Percentiles rank a stretch among this genome's conserved stretches.
These are phyloP conservation scores for Myiotriccus ornatus DNA, from an alignment of 2,797 vertebrate genomes.

Conservation along the genomic window DNA sequence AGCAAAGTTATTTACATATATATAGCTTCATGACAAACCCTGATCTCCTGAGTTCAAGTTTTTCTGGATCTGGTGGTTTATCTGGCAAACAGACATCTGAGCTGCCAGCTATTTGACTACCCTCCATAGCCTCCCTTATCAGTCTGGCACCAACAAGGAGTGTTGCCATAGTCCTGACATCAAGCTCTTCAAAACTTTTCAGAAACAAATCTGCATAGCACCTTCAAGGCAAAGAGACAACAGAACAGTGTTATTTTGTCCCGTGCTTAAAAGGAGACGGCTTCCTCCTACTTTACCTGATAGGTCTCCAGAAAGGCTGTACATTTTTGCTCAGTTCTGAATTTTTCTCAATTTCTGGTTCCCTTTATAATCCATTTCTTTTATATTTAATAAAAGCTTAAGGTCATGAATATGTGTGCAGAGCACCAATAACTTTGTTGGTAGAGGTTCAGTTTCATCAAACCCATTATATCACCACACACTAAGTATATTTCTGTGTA, in stretches of 20 bases:
- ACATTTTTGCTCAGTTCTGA: neutral
- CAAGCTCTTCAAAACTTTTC: neutral
- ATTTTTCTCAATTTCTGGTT: neutral
- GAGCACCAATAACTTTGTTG: neutral
- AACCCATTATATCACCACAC: neutral
- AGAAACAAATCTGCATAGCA: neutral
- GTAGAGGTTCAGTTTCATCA: neutral
- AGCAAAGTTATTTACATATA: neutral
- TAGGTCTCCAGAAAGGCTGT: fast-evolving
- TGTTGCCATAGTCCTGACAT: neutral
- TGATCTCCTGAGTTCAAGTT: neutral
- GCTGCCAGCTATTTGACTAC: neutral
- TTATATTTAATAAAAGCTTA: neutral
- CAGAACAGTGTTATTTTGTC: neutral
- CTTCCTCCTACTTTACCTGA: neutral
- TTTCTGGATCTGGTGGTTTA: neutral
- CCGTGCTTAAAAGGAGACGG: neutral
- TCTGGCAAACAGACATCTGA: neutral
- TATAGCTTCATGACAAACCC: neutral
- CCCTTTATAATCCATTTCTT: neutral
- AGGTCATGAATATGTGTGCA: neutral
- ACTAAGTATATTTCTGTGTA: neutral
- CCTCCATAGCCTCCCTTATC: neutral
- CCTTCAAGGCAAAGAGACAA: neutral
- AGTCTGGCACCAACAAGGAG: neutral